phyloP scores from a whole-genome alignment of 2,888 invertebrate species.

The Electrophaes corylata region DNA sequence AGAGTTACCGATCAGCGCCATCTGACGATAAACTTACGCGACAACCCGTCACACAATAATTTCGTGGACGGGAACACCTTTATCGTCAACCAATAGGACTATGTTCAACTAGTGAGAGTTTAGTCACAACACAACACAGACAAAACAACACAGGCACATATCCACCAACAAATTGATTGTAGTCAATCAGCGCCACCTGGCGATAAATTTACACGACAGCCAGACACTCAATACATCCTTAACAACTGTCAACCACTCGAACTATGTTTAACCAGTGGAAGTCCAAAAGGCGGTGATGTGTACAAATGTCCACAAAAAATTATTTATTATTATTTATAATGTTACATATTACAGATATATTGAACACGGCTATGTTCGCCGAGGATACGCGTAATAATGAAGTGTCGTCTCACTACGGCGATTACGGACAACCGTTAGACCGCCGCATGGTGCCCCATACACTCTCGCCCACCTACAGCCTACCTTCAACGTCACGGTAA shows the following conservation, averaged over 20 bases:
- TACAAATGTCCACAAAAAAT: too few species aligned
- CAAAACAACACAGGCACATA: conserved; percentile 55
- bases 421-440: conserved; percentile 54
- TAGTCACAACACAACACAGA: conserved; percentile 57
- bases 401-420: conserved; percentile 59
- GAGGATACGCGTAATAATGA: conserved; percentile 73
- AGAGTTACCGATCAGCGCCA: conserved; percentile 42
- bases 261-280: conserved; percentile 67
- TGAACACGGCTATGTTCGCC: conserved; percentile 64
- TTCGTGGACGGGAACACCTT: conserved; percentile 68
- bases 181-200: conserved; percentile 40
- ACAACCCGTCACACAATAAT: conserved; percentile 71
- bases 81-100: too few species aligned
- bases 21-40: conserved; percentile 52
- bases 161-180: background rate
- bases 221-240: conserved; percentile 71
- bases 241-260: conserved; percentile 58
- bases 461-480: conserved; percentile 57
- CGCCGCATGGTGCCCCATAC: conserved; percentile 49
- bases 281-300: conserved; percentile 58
- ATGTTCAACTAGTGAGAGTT: conserved; percentile 68
- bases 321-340: too few species aligned
- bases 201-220: background rate
- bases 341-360: conserved; percentile 44
- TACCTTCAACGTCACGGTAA: conserved; percentile 76